These are phyloP conservation scores for Phorcus lineatus DNA, from an alignment of 2,888 invertebrate species.

Conservation along the genomic window DNA sequence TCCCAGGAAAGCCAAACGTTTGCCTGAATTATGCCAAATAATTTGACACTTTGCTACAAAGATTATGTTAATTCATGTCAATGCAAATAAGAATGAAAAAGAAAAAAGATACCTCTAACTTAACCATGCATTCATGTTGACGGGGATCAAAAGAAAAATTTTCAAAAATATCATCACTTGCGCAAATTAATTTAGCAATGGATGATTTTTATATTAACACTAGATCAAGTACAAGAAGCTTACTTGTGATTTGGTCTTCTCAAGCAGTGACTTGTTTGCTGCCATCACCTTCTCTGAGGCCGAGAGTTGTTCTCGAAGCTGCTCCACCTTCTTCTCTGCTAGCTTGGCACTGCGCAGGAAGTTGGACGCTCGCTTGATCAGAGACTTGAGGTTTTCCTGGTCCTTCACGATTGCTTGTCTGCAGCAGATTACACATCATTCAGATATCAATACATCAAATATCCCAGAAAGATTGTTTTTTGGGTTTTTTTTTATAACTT, in stretches of 20 bases:
- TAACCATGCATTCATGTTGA: no score
- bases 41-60: no score
- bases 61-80: no score
- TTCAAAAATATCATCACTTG: no score
- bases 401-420: constrained; percentile 58
- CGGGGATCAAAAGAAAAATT: no score
- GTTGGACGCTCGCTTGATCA: constrained; percentile 53
- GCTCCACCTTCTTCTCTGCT: constrained; percentile 47
- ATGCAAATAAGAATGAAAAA: no score
- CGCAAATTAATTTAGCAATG: not conserved
- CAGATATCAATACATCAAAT: no score
- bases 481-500: no score
- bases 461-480: no score
- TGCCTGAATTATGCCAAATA: no score
- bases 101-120: no score
- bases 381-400: constrained; percentile 50
- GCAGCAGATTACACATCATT: constrained; percentile 26
- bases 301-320: constrained; percentile 56
- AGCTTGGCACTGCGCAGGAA: constrained; percentile 43
- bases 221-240: not conserved
- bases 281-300: constrained; percentile 55
- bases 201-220: not conserved
- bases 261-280: constrained; percentile 54
- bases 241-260: constrained; percentile 61
- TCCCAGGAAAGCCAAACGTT: no score